Percentiles rank a stretch among this genome's conserved stretches.
These are phyloP conservation scores for Seriola dumerili DNA, from an alignment of 2,113 vertebrate species.

Conservation along the genomic window DNA sequence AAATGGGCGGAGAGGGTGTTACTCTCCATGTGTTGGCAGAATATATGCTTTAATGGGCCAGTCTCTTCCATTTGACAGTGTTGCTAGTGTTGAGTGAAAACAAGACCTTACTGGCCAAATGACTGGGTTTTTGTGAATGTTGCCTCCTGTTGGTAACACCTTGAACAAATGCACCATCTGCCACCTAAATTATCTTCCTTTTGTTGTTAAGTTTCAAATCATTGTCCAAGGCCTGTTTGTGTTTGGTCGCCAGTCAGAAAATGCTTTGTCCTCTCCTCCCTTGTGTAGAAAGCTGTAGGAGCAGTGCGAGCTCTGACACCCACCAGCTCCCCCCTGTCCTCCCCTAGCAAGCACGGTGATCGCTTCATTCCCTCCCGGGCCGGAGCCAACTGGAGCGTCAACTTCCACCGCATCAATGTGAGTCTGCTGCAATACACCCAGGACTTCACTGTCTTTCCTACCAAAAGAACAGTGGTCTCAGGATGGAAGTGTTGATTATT, in stretches of 20 bases:
- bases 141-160: conserved; percentile 61
- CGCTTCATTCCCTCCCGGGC: conserved; percentile 98
- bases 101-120: conserved; percentile 63
- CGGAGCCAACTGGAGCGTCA: conserved; percentile 98
- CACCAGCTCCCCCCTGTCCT: conserved; percentile 95
- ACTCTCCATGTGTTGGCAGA: conserved; percentile 37
- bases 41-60: conserved; percentile 26
- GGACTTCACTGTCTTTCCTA: conserved; percentile 6
- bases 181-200: conserved; percentile 41
- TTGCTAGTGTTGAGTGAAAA: conserved; percentile 51
- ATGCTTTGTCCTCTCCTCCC: conserved; percentile 37
- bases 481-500: conserved; percentile 13
- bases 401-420: conserved; percentile 98
- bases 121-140: conserved; percentile 56
- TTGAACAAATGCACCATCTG: conserved; percentile 69
- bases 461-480: conserved; percentile 54
- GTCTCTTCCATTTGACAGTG: conserved; percentile 43
- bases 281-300: conserved; percentile 84
- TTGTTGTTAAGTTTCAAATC: conserved; percentile 51
- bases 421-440: conserved; percentile 61
- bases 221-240: conserved; percentile 44
- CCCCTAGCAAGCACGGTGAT: conserved; percentile 97
- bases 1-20: conserved; percentile 2
- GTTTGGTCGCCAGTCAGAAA: conserved; percentile 50
- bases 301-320: conserved; percentile 92